Base-by-base conservation (phyloP, 1,140 invertebrate genomes). In the Leptopilina boulardi region DNA sequence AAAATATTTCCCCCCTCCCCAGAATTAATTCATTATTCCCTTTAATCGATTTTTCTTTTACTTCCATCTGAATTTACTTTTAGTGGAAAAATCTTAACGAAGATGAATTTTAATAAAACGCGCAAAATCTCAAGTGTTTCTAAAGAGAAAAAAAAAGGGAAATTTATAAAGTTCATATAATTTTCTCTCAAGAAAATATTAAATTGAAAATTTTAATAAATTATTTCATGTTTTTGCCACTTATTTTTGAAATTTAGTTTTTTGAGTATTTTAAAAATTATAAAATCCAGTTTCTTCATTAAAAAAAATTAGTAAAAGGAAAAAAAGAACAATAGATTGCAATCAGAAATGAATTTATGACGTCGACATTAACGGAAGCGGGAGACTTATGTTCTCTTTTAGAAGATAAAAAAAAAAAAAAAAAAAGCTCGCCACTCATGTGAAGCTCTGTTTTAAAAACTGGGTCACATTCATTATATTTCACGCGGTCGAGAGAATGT, bases 401-500 rank as follows among this genome's bases (percentile, higher is more conserved):
- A 5, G 21, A 30, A 34, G 26, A 66, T 30, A 66, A 66, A 78
- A 26, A 30, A 89, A 89, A n/a, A n/a, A n/a, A n/a, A n/a, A n/a
- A 56, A 56, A 26, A 30, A 89, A 89, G 87, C 84, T 77, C 77
- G 66, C 77, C 79, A 85, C 82, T 87, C 80, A 84, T 73, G 44
- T 70, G 59, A 44, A 70, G 71, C 70, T 81, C 74, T 82, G 66
- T 82, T 82, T 85, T 78, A 85, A 86, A 86, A 89, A 87, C 82
- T 89, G 23, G 89, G 86, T 90, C 87, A 87, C 85, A 83, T 87
- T 88, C 86, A 89, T 90, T 87, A 87, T 76, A 84, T 82, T 83
- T 82, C 79, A 78, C 77, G 42, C 34, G 73, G 71, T 76, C 77
- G 73, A 44, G 76, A 73, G 78, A 82, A 82, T 82, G 10, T n/a